phyloP scores from a whole-genome alignment of 2,888 invertebrate species.

The Eupithecia dodoneata region DNA sequence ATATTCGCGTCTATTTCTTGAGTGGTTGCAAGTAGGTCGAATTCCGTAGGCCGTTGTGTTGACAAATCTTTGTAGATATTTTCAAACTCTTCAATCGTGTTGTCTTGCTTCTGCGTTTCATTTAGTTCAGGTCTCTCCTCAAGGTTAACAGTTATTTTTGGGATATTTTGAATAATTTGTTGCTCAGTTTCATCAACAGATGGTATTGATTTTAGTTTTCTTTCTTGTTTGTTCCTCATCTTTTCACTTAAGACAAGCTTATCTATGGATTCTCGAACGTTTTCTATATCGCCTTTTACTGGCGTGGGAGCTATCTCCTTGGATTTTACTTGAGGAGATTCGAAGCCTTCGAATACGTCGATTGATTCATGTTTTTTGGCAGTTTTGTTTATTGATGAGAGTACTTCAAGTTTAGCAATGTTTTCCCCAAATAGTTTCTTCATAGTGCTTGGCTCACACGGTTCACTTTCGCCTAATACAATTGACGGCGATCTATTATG shows the following conservation, averaged over 20 bases:
- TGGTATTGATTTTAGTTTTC: constrained; percentile 37
- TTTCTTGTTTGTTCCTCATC: constrained; percentile 42
- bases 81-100: constrained; percentile 72
- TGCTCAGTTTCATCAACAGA: constrained; percentile 30
- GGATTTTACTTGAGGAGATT: constrained; percentile 53
- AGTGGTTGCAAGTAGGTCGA: constrained; percentile 61
- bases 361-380: constrained; percentile 63
- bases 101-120: constrained; percentile 47
- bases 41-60: constrained; percentile 68
- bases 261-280: constrained; percentile 53
- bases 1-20: constrained; percentile 43
- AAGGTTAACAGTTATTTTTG: not conserved
- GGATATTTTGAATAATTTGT: not conserved
- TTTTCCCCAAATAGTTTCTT: constrained; percentile 70
- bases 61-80: constrained; percentile 71
- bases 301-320: constrained; percentile 41
- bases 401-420: constrained; percentile 54
- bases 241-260: constrained; percentile 52
- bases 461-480: constrained; percentile 59
- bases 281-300: constrained; percentile 38
- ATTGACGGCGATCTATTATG: constrained; percentile 68
- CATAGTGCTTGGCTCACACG: constrained; percentile 63
- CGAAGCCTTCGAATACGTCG: constrained; percentile 65
- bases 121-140: constrained; percentile 29
- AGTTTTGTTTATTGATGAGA: constrained; percentile 54